Evolutionary conservation across 1,140 invertebrate genomes (phyloP), one percentile per base, ranked within the genome.

Genomic region (Platyscapa corneri): DNA sequence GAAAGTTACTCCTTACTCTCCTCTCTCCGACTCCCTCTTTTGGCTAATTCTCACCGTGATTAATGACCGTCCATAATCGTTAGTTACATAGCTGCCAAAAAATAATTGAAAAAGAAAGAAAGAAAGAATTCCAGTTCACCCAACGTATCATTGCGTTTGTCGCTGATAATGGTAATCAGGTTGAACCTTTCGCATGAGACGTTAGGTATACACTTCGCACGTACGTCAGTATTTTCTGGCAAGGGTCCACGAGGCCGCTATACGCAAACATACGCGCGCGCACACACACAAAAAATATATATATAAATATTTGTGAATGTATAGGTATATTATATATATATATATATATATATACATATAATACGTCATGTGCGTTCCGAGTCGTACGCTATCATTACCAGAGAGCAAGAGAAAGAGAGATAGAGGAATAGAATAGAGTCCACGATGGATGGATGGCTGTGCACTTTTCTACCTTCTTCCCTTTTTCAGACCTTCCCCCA

Each of bases 351-450:
- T 79, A 42, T 65, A n/a, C 65, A 49, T 49, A 49, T 32, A 65
- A 49, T 42, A 67, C 39, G 37, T 42, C 82, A 78, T 72, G 86
- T 30, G 74, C 39, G 7, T 30, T 75, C 74, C 12, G 49, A 75
- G 74, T 82, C 85, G 88, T 88, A 91, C 90, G 90, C 91, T 91
- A 91, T 91, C 90, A 91, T 91, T 91, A 91, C 89, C 27, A 32
- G 32, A 56, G 75, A 56, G 74, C 16, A 42, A 10, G 75, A 30
- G 46, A 53, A 87, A 89, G 88, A 87, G 81, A 84, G 32, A 88
- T 74, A 88, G 67, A 70, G 85, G 82, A 81, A 85, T 86, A 90
- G 88, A 88, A 89, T 90, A 87, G 89, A 86, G 64, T 74, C 39
- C 67, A 30, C 80, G 67, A 75, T 82, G 81, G 74, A 78, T 76